Conservation (phyloP, 2,113 vertebrate genomes). For the Seriola rivoliana region DNA sequence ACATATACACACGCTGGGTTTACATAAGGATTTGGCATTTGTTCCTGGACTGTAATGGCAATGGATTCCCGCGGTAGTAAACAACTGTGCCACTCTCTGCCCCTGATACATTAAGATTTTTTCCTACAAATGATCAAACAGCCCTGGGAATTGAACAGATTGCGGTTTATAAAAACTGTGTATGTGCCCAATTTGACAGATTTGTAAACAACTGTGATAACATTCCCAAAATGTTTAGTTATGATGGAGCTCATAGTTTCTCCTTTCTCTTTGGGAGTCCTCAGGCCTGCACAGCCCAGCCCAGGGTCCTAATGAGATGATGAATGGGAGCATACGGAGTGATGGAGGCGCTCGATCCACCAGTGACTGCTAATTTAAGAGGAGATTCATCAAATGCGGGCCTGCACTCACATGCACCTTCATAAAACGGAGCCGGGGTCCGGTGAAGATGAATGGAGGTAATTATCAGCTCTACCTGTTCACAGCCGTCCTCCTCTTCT, state of each 20-base stretch:
- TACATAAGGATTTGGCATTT: conserved; percentile 66
- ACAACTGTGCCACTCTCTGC: conserved; percentile 70
- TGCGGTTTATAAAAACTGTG: conserved; percentile 60
- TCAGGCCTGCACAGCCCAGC: conserved; percentile 36
- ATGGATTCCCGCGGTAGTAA: conserved; percentile 63
- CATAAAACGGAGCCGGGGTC: conserved; percentile 75
- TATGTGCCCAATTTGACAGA: conserved; percentile 54
- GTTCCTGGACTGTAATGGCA: conserved; percentile 57
- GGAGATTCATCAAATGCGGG: conserved; percentile 83
- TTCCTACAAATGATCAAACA: conserved; percentile 54
- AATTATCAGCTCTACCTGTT: conserved; percentile 81
- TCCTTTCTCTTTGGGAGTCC: conserved; percentile 52
- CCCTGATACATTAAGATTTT: conserved; percentile 61
- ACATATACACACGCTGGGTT: conserved; percentile 40
- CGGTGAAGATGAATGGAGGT: conserved; percentile 84
- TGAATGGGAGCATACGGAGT: conserved; percentile 76
- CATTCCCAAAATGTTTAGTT: conserved; percentile 57
- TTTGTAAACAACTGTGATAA: conserved; percentile 66
- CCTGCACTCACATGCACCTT: conserved; percentile 66
- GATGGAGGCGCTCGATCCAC: conserved; percentile 77
- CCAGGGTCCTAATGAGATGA: conserved; percentile 82
- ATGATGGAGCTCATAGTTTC: conserved; percentile 55
- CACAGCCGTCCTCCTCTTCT: conserved; percentile 47
- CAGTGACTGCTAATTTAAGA: conserved; percentile 80
- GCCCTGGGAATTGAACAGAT: conserved; percentile 67